Conservation (phyloP, 2,888 invertebrate genomes). For the Eremobia ochroleuca region DNA sequence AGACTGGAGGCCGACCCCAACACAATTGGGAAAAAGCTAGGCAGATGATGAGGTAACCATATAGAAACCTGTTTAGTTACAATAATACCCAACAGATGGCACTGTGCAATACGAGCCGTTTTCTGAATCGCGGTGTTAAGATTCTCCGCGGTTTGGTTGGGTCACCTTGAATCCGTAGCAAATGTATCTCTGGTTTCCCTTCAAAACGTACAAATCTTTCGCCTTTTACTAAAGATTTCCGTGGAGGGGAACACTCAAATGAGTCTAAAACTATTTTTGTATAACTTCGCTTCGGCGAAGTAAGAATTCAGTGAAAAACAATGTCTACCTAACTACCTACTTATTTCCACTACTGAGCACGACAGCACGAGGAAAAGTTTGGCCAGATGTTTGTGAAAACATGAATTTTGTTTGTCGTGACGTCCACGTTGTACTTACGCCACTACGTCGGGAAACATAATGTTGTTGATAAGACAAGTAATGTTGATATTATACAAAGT, state of each 20-base stretch:
- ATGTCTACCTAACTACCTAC: no score
- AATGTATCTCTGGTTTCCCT: slow-evolving; percentile 91
- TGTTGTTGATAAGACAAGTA: slow-evolving; percentile 38
- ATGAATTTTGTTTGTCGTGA: slow-evolving; percentile 28
- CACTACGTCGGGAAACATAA: slow-evolving; percentile 20
- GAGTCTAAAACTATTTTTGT: slow-evolving; percentile 82
- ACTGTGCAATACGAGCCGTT: slow-evolving; percentile 9
- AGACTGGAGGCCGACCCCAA: no score
- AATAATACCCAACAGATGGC: slow-evolving; percentile 19
- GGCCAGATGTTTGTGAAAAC: slow-evolving; percentile 38
- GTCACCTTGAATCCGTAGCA: neutral
- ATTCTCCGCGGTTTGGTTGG: slow-evolving; percentile 8
- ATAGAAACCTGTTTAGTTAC: neutral
- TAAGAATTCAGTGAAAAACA: neutral
- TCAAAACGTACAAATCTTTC: slow-evolving; percentile 94
- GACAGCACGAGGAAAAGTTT: slow-evolving; percentile 10
- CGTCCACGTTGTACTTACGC: slow-evolving; percentile 24
- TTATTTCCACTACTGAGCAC: neutral
- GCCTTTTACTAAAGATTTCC: slow-evolving; percentile 95
- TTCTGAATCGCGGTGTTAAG: slow-evolving; percentile 24
- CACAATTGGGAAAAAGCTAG: no score
- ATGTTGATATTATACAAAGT: slow-evolving; percentile 35
- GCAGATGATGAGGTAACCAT: no score
- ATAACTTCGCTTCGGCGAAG: slow-evolving; percentile 10
- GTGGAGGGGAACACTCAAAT: slow-evolving; percentile 94